These are phyloP conservation scores for Nyctibius bracteatus DNA, from an alignment of 2,113 vertebrate species.

Conservation along the genomic window DNA sequence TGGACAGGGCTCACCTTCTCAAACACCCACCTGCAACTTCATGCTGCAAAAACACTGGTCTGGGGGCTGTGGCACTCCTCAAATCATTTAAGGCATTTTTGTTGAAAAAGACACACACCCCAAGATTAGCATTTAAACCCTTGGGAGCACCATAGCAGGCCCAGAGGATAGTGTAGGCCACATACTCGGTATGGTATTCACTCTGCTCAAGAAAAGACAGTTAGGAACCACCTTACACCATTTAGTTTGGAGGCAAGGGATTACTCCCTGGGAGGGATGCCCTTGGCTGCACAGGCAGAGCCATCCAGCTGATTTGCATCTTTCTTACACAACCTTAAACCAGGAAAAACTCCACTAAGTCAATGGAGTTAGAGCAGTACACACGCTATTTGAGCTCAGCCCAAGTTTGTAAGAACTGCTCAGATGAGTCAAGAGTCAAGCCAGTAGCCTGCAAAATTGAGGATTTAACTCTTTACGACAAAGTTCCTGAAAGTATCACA, in stretches of 20 bases:
- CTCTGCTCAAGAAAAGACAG: not conserved
- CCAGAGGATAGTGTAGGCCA: not conserved
- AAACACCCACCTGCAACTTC: not conserved
- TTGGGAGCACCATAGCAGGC: not conserved
- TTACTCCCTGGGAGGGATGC: rapidly evolving
- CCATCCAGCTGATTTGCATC: not conserved
- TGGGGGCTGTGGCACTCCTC: not conserved
- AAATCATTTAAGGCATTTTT: not conserved
- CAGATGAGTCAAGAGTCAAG: not conserved
- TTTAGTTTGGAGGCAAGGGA: not conserved
- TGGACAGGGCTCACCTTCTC: not conserved
- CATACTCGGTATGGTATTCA: not conserved
- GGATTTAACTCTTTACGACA: not conserved
- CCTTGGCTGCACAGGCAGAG: not conserved
- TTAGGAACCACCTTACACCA: not conserved
- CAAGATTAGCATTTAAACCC: not conserved
- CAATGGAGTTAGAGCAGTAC: not conserved
- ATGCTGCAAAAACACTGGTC: not conserved
- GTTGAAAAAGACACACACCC: not conserved
- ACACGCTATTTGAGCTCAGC: not conserved
- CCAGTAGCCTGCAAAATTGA: not conserved
- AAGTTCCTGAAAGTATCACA: not conserved
- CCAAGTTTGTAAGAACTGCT: not conserved
- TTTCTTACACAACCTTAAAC: not conserved
- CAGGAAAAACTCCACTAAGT: not conserved